Conservation (phyloP, 2,113 vertebrate genomes). For the Gambusia holbrooki region DNA sequence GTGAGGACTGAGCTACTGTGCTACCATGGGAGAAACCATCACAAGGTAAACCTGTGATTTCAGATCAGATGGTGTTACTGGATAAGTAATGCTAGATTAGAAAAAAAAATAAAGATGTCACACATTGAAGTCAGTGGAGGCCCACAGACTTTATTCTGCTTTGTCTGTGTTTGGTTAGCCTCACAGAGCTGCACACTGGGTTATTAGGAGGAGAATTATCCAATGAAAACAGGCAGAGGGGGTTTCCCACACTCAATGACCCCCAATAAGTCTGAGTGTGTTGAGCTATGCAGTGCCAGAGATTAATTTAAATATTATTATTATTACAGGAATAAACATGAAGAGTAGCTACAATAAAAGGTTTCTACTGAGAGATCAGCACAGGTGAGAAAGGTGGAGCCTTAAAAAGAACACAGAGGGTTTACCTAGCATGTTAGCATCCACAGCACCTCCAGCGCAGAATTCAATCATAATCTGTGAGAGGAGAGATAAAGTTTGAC, state of each 20-base stretch:
- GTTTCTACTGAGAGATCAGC: neutral
- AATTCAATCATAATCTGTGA: constrained; percentile 98
- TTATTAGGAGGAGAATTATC: constrained; percentile 61
- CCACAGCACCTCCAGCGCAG: constrained; percentile 91
- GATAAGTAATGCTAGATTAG: constrained; percentile 52
- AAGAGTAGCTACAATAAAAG: neutral
- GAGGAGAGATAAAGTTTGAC: constrained; percentile 1
- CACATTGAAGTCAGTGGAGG: constrained; percentile 16
- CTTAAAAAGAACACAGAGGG: neutral
- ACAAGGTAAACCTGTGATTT: constrained; percentile 18
- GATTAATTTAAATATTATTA: neutral
- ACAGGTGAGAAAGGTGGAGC: neutral
- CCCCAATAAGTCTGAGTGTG: constrained; percentile 30
- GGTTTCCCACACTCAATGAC: constrained; percentile 61
- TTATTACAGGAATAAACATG: neutral
- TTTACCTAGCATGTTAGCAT: constrained; percentile 90
- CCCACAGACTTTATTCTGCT: constrained; percentile 45
- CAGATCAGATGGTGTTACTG: constrained; percentile 32
- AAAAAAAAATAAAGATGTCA: constrained; percentile 10
- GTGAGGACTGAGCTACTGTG: constrained; percentile 2
- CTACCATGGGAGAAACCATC: constrained; percentile 9
- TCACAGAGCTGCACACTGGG: constrained; percentile 39
- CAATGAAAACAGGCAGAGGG: constrained; percentile 63
- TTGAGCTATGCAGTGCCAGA: constrained; percentile 7
- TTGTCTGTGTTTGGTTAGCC: constrained; percentile 70